Percentiles rank a stretch among this genome's conserved stretches.
These are phyloP conservation scores for Myrmecophaga tridactyla DNA, from an alignment of 2,113 vertebrate genomes.

Conservation along the genomic window DNA sequence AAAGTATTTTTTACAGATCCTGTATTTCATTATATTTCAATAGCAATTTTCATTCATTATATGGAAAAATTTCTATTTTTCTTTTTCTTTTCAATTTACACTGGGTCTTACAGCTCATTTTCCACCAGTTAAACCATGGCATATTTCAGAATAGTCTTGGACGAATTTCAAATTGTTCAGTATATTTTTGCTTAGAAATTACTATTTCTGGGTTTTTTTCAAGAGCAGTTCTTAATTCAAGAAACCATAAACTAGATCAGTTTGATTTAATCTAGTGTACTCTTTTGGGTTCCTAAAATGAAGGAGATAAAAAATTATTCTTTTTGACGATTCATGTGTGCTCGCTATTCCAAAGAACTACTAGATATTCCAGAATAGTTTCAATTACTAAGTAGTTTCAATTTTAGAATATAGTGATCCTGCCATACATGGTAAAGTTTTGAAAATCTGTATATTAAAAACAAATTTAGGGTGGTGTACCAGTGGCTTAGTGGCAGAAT, in stretches of 20 bases:
- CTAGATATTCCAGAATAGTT: not conserved
- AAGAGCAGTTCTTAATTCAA: constrained; percentile 2
- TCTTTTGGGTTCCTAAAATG: constrained; percentile 28
- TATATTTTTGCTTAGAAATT: constrained; percentile 9
- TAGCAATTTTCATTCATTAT: not conserved
- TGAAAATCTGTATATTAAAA: not conserved
- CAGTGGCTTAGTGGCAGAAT: too few relatives aligned
- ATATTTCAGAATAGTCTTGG: constrained; percentile 16
- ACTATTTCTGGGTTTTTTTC: not conserved
- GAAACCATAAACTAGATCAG: not conserved
- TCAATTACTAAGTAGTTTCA: not conserved
- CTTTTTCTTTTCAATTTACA: constrained; percentile 35
- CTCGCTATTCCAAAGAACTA: not conserved
- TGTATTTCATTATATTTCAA: not conserved
- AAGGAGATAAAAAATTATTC: not conserved
- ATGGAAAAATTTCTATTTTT: not conserved
- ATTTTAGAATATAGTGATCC: not conserved
- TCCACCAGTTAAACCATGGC: not conserved
- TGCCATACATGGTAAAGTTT: not conserved
- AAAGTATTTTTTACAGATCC: not conserved
- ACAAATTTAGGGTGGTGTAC: too few relatives aligned
- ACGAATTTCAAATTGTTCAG: not conserved
- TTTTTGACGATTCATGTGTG: not conserved
- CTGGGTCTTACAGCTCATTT: not conserved
- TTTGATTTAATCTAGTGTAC: not conserved